Evolutionary conservation across 2,888 invertebrate species (phyloP).

Genomic region (Drosophila atroscutellata): DNA sequence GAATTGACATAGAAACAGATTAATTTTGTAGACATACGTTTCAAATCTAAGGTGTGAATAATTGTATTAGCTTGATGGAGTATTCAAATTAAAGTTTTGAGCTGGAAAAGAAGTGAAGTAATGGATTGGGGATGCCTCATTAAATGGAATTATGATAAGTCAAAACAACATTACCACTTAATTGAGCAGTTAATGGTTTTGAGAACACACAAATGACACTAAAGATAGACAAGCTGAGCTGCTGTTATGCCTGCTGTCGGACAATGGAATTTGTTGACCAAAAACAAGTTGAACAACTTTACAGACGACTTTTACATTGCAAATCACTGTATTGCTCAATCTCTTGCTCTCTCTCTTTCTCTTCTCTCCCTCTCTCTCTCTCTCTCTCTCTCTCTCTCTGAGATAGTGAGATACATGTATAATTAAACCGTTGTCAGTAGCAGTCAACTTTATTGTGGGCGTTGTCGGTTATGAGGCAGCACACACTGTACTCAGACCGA

Average conservation of each 20-base stretch:
- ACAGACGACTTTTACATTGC: constrained; percentile 43
- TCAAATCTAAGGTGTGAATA: not conserved
- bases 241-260: constrained; percentile 32
- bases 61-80: not conserved
- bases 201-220: constrained; percentile 3
- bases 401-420: constrained; percentile 35
- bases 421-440: constrained; percentile 54
- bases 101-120: not conserved
- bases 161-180: not conserved
- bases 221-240: constrained; percentile 1
- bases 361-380: not conserved
- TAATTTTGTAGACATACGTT: not conserved
- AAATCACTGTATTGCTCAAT: constrained; percentile 19
- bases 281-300: constrained; percentile 48
- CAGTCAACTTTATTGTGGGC: constrained; percentile 51
- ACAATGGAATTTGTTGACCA: constrained; percentile 39
- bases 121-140: not conserved
- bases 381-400: not conserved
- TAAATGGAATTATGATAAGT: not conserved
- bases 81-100: not conserved
- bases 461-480: constrained; percentile 33
- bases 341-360: not conserved
- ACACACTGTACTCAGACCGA: not conserved
- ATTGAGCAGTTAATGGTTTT: constrained; percentile 8
- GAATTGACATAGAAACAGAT: not conserved